Percentiles rank a stretch among this genome's conserved stretches.
These are phyloP conservation scores for Parasteatoda lunata DNA, from an alignment of 2,888 invertebrate species.

Conservation along the genomic window DNA sequence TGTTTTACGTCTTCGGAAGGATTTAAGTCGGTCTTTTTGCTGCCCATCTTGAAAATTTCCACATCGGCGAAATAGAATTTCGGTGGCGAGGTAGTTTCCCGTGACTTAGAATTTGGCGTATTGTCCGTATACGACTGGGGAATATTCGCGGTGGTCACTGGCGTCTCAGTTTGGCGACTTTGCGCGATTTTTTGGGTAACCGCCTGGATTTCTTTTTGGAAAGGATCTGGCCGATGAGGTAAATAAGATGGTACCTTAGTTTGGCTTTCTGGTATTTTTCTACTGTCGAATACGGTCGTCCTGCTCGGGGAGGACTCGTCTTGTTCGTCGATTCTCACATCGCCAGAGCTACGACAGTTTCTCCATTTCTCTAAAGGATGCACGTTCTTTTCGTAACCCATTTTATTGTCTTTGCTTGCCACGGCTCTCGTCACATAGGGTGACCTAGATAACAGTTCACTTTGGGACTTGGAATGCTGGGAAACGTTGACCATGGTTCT, in stretches of 20 bases:
- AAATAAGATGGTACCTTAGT: conserved; percentile 30
- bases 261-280: conserved; percentile 47
- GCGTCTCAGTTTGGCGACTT: conserved; percentile 17
- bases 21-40: neutral
- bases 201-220: conserved; percentile 57
- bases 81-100: conserved; percentile 31
- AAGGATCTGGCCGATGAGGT: conserved; percentile 31
- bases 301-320: conserved; percentile 12
- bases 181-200: conserved; percentile 59
- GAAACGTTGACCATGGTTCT: conserved; percentile 19
- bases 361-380: conserved; percentile 59
- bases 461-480: neutral
- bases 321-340: conserved; percentile 51
- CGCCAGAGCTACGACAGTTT: conserved; percentile 41
- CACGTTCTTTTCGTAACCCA: conserved; percentile 49
- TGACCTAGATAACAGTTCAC: neutral
- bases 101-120: neutral
- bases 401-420: conserved; percentile 22
- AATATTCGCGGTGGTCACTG: neutral
- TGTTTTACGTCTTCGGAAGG: neutral
- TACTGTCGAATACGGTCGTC: conserved; percentile 58
- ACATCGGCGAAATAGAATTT: conserved; percentile 60
- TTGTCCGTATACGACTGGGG: neutral
- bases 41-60: conserved; percentile 27
- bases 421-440: conserved; percentile 31